These are phyloP conservation scores for Clanis bilineata DNA, from an alignment of 2,888 invertebrate species.

Conservation along the genomic window DNA sequence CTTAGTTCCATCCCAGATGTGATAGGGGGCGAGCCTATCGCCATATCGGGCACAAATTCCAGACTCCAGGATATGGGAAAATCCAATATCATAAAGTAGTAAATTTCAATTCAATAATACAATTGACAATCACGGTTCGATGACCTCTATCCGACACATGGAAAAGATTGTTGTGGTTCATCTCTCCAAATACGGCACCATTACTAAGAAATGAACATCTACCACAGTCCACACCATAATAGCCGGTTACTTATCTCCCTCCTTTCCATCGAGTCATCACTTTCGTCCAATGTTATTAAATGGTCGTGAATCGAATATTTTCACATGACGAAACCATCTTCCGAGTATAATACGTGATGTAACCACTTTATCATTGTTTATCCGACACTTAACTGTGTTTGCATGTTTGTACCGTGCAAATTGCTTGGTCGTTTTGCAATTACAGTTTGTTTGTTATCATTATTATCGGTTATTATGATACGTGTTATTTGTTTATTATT, in stretches of 20 bases:
- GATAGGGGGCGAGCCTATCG: too few species aligned
- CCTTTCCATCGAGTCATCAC: conserved; percentile 41
- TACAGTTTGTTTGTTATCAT: conserved; percentile 2
- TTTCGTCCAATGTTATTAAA: conserved; percentile 41
- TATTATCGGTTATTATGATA: conserved; percentile 1
- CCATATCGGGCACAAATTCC: too few species aligned
- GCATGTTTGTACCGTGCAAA: conserved; percentile 7
- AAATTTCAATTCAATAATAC: not conserved
- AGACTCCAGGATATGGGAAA: too few species aligned
- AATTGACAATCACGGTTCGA: not conserved
- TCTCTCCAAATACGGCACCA: not conserved
- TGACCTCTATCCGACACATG: not conserved
- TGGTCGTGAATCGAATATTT: conserved; percentile 32
- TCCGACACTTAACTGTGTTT: conserved; percentile 13
- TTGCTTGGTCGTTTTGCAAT: conserved; percentile 10
- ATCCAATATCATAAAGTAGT: not conserved
- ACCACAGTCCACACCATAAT: not conserved
- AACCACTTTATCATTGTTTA: conserved; percentile 8
- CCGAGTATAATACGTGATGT: conserved; percentile 12
- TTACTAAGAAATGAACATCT: not conserved
- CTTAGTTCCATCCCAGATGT: too few species aligned
- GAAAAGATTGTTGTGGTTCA: not conserved
- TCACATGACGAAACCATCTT: conserved; percentile 13
- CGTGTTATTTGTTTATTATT: not conserved
- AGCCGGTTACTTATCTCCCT: not conserved